Conservation (phyloP, 1,140 invertebrate species). For the Drosophila bocki region DNA sequence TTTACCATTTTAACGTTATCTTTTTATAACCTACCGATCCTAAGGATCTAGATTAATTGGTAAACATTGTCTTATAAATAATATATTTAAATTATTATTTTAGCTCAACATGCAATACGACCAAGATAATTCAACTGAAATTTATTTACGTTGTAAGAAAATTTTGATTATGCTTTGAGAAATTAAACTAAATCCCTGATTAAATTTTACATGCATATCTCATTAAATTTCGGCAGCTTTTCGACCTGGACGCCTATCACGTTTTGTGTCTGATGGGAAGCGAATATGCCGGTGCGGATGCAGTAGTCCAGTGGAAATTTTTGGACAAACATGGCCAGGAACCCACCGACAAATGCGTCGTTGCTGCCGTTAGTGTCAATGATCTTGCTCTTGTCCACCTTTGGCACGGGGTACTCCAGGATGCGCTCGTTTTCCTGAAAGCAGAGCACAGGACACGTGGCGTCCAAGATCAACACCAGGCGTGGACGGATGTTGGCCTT, state of each 20-base stretch:
- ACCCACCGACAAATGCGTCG: slow-evolving; percentile 99
- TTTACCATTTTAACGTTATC: no score
- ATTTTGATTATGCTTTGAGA: not conserved
- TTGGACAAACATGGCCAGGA: slow-evolving; percentile 94
- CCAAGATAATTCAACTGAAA: not conserved
- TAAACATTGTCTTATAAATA: no score
- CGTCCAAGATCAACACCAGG: slow-evolving; percentile 50
- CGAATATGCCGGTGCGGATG: slow-evolving; percentile 66
- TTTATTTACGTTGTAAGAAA: not conserved
- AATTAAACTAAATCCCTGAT: not conserved
- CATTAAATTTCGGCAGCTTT: slow-evolving; percentile 58
- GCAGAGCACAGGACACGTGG: slow-evolving; percentile 50
- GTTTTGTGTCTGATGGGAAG: slow-evolving; percentile 49
- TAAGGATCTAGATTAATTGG: no score
- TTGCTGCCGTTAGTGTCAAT: slow-evolving; percentile 99
- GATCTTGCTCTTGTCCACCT: slow-evolving; percentile 90
- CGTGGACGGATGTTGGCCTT: slow-evolving; percentile 45
- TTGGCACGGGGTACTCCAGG: slow-evolving; percentile 86
- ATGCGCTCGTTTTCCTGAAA: slow-evolving; percentile 59
- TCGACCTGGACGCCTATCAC: slow-evolving; percentile 57
- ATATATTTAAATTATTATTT: no score
- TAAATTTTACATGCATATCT: slow-evolving; percentile 43
- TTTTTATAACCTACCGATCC: not conserved
- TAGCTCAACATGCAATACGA: no score
- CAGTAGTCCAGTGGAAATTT: slow-evolving; percentile 86